These are phyloP conservation scores for Cebidichthys violaceus DNA, from an alignment of 2,113 vertebrate species.

Conservation along the genomic window DNA sequence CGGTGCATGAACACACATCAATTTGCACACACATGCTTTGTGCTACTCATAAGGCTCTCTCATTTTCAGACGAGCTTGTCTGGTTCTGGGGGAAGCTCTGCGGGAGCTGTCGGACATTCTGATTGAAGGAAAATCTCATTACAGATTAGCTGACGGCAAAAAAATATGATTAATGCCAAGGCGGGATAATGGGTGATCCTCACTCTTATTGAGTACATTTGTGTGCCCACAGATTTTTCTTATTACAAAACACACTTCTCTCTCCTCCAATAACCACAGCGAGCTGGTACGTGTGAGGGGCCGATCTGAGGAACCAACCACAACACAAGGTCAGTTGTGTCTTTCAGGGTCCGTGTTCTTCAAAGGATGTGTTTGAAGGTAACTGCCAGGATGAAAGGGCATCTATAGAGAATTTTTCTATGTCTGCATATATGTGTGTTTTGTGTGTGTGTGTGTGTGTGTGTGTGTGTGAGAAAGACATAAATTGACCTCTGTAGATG, in stretches of 20 bases:
- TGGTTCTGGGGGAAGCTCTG: constrained; percentile 47
- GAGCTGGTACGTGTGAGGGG: background rate
- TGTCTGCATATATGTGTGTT: background rate
- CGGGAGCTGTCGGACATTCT: constrained; percentile 53
- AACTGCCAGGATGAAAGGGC: background rate
- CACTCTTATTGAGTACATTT: constrained; percentile 40
- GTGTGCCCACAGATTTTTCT: constrained; percentile 30
- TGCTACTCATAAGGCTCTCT: constrained; percentile 9
- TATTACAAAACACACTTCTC: constrained; percentile 27
- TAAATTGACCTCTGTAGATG: background rate
- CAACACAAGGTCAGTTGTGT: constrained; percentile 16
- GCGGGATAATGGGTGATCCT: constrained; percentile 43
- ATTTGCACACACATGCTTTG: no score
- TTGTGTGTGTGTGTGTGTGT: background rate
- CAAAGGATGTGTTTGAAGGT: background rate
- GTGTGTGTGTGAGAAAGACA: background rate
- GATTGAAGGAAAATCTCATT: constrained; percentile 70
- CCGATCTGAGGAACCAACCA: background rate
- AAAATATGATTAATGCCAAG: constrained; percentile 59
- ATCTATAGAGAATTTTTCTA: background rate
- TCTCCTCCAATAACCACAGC: background rate
- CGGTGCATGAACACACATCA: background rate
- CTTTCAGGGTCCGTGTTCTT: background rate
- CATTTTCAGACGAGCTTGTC: constrained; percentile 28
- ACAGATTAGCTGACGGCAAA: constrained; percentile 62